These are phyloP conservation scores for Parazoanthus atlanticus DNA, from an alignment of 92 coral and sea anemone genomes.

Conservation along the genomic window DNA sequence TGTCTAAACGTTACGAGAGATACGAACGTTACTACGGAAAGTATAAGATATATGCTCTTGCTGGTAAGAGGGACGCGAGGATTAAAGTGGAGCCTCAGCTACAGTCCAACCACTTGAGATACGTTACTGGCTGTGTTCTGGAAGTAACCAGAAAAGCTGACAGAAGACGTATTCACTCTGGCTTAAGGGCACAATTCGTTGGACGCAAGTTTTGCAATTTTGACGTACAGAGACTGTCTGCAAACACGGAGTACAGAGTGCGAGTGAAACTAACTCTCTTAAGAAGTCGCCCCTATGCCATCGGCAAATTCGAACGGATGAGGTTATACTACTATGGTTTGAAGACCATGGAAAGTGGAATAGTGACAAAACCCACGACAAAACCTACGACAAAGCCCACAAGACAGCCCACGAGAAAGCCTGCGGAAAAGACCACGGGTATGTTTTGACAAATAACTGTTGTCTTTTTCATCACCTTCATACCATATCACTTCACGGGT, in stretches of 20 bases:
- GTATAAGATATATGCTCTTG: not conserved
- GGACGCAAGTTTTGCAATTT: not conserved
- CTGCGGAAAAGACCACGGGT: not conserved
- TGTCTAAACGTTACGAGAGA: not conserved
- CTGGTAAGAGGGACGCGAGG: not conserved
- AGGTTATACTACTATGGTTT: slow-evolving; percentile 6
- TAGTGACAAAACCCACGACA: not conserved
- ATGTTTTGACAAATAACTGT: too few species aligned
- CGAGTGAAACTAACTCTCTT: not conserved
- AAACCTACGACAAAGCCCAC: not conserved
- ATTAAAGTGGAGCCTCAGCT: not conserved
- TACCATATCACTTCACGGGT: too few species aligned
- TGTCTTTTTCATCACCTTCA: too few species aligned
- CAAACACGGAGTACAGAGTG: not conserved
- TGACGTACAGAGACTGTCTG: not conserved
- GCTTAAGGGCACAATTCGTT: not conserved
- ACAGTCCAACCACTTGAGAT: not conserved
- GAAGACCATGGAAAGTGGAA: not conserved
- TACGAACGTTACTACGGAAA: not conserved
- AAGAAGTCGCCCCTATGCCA: not conserved
- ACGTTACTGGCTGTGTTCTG: not conserved
- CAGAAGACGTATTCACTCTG: slow-evolving; percentile 3
- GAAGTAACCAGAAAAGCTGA: slow-evolving; percentile 4
- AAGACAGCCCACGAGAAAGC: not conserved
- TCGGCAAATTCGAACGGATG: not conserved